Percentiles rank a stretch among this genome's conserved stretches.
Evolutionary conservation across 2,797 vertebrate species (phyloP).

Genomic region (Oryzias sinensis): DNA sequence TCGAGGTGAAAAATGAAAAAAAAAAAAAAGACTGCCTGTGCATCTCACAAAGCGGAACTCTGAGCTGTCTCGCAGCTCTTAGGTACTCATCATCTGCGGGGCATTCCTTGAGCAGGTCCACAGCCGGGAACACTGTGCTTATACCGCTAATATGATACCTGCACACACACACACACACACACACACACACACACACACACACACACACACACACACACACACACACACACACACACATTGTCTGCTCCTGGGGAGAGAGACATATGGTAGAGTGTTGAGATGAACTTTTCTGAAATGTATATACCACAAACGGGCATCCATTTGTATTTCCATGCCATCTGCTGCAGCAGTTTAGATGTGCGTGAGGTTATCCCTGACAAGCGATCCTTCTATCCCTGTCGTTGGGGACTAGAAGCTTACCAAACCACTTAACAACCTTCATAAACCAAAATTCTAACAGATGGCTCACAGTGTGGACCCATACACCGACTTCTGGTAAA

Average conservation of each 20-base stretch:
- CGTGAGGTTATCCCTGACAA: slow-evolving; percentile 43
- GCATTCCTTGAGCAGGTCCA: slow-evolving; percentile 34
- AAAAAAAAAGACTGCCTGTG: slow-evolving; percentile 35
- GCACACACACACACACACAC: slow-evolving; percentile 9
- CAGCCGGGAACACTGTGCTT: slow-evolving; percentile 12
- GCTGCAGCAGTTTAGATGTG: slow-evolving; percentile 38
- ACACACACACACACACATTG: slow-evolving; percentile 10
- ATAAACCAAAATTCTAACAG: slow-evolving; percentile 43
- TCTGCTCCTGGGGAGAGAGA: slow-evolving; percentile 27
- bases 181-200: too few species aligned
- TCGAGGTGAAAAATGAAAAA: slow-evolving; percentile 53
- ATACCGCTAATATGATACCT: slow-evolving; percentile 16
- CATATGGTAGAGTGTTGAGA: slow-evolving; percentile 49
- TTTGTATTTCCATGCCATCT: slow-evolving; percentile 58
- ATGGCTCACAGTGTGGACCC: slow-evolving; percentile 53
- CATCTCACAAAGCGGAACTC: slow-evolving; percentile 43
- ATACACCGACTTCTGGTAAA: slow-evolving; percentile 45
- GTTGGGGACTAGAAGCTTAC: slow-evolving; percentile 52
- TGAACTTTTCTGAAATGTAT: slow-evolving; percentile 55
- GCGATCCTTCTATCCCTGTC: slow-evolving; percentile 42
- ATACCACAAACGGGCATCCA: slow-evolving; percentile 32
- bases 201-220: too few species aligned
- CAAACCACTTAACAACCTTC: slow-evolving; percentile 37
- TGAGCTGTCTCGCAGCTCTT: slow-evolving; percentile 33
- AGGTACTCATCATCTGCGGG: slow-evolving; percentile 44